Evolutionary conservation across 2,888 invertebrate genomes (phyloP), one percentile per base, ranked within the genome.

Genomic region (Drosophila anomalata): DNA sequence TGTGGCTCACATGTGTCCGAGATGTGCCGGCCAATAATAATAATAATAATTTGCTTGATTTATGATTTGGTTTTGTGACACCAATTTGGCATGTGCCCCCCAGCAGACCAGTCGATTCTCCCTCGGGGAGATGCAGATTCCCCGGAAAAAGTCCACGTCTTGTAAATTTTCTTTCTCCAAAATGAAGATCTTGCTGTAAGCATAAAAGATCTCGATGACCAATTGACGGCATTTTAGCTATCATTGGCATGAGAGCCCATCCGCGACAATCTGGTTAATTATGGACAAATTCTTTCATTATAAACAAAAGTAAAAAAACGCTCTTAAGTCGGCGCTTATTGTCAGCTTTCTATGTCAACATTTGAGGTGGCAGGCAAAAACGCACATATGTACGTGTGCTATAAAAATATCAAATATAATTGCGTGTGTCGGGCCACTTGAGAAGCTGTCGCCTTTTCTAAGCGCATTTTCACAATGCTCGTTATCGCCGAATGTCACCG

Each of bases 31-130:
- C 70, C 70, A 69, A 75, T 72, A 79, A 79, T 85, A 82, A 87
- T 85, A 82, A 79, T 85, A 73, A 87, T 85, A 82, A 82, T 82
- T 87, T 82, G 77, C 85, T 61, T 82, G 87, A 82, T 82, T 82
- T 87, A 82, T 82, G 86, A 79, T 85, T 77, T 65, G 86, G 55
- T 82, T 77, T 77, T 82, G 85, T 82, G 82, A 82, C 82, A 82
- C 87, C 82, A 82, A 82, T 82, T 85, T 82, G 79, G 79, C 82
- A 60, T 77, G 59, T 71, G 69, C 69, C 50, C 71, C 60, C 54
- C 54, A 42, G 41, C 41, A 46, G 26, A 26, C 36, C 39, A 17
- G n/a, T 61, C 61, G 47, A 6, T 20, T 42, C n/a, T 42, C 9
- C 61, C 61, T 61, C 61, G 7, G 61, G 61, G 72, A 59, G 20